Percentiles rank a stretch among this genome's conserved stretches.
phyloP scores from a whole-genome alignment of 2,113 vertebrate species.

The Oreochromis spilurus region DNA sequence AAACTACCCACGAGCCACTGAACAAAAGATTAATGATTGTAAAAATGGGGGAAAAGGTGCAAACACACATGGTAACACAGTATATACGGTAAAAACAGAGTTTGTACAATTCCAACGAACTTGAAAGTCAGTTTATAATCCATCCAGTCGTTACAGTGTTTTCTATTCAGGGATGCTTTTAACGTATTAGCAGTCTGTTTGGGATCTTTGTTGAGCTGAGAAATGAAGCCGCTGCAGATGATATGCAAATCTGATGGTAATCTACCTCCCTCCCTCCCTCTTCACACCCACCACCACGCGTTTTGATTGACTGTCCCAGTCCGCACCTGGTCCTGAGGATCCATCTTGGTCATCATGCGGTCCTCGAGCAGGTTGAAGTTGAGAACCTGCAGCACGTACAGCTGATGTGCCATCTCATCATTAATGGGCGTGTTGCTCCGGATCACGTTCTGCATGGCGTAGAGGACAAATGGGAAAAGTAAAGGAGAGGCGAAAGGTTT shows the following conservation, averaged over 20 bases:
- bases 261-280: rapidly evolving
- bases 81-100: not conserved
- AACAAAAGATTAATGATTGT: slow-evolving; percentile 16
- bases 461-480: not conserved
- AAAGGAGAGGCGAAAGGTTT: not conserved
- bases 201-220: not conserved
- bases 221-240: not conserved
- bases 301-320: not conserved
- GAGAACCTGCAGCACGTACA: slow-evolving; percentile 96
- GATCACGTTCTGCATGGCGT: slow-evolving; percentile 83
- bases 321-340: slow-evolving; percentile 94
- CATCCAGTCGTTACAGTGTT: not conserved
- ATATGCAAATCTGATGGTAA: not conserved
- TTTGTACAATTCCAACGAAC: not conserved
- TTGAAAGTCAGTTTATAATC: not conserved
- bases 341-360: slow-evolving; percentile 99
- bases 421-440: slow-evolving; percentile 88
- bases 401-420: slow-evolving; percentile 97
- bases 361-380: slow-evolving; percentile 97
- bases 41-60: not conserved
- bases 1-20: not conserved
- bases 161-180: not conserved
- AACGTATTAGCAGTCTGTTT: not conserved
- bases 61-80: not conserved
- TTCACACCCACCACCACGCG: not conserved